Evolutionary conservation across 2,113 vertebrate species (phyloP).

Genomic region (Gila orcuttii): DNA sequence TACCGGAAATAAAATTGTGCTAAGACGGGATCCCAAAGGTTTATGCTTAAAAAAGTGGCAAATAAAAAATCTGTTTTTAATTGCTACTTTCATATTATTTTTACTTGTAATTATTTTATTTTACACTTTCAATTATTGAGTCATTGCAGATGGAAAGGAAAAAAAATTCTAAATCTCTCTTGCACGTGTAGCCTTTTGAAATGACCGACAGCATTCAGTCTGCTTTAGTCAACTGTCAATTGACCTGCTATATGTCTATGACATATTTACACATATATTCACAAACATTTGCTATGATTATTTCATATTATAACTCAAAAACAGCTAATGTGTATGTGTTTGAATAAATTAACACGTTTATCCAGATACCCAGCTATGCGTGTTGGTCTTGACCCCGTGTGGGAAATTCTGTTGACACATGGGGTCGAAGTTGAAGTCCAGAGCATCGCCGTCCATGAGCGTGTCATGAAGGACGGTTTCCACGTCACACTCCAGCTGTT

Average conservation of each 20-base stretch:
- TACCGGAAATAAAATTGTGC: background rate
- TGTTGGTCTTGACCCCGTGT: conserved; percentile 89
- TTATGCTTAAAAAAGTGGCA: background rate
- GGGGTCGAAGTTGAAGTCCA: conserved; percentile 98
- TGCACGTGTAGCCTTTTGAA: background rate
- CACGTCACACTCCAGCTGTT: conserved; percentile 95
- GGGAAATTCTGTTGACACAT: conserved; percentile 88
- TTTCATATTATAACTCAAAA: background rate
- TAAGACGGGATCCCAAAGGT: background rate
- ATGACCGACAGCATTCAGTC: background rate
- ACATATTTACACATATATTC: conserved; percentile 4
- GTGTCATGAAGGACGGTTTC: conserved; percentile 96
- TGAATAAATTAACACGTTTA: conserved; percentile 64
- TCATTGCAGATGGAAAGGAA: background rate
- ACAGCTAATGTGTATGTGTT: conserved; percentile 46
- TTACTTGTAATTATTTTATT: background rate
- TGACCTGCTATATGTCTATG: background rate
- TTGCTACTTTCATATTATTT: background rate
- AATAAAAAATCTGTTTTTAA: background rate
- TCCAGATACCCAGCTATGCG: conserved; percentile 95
- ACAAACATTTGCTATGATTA: background rate
- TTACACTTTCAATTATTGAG: background rate
- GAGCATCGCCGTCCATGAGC: conserved; percentile 92
- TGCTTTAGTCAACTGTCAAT: background rate
- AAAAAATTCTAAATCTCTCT: background rate